These are phyloP conservation scores for Ruditapes philippinarum DNA, from an alignment of 1,140 invertebrate species.

Conservation along the genomic window DNA sequence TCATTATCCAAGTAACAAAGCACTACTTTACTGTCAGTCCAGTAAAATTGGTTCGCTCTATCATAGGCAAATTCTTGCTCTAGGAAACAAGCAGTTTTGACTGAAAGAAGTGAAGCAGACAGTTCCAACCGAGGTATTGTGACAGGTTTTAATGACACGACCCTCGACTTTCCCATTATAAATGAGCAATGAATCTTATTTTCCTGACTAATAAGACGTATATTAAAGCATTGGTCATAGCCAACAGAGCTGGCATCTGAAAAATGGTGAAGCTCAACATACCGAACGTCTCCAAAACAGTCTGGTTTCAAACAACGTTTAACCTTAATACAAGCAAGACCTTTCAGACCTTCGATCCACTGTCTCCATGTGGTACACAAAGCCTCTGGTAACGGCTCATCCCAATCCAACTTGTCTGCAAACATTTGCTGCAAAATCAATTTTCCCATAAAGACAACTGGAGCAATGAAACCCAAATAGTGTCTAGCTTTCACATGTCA, in stretches of 20 bases:
- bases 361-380: too few species aligned
- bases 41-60: conserved; percentile 50
- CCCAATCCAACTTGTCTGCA: too few species aligned
- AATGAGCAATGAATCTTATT: conserved; percentile 66
- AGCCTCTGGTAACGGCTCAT: too few species aligned
- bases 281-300: too few species aligned
- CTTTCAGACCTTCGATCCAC: too few species aligned
- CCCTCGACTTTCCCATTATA: conserved; percentile 69
- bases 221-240: conserved; percentile 60
- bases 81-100: conserved; percentile 54
- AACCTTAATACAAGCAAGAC: too few species aligned
- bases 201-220: conserved; percentile 37
- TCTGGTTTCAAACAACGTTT: too few species aligned
- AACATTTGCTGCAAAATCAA: conserved; percentile 68
- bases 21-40: conserved; percentile 67
- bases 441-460: conserved; percentile 69
- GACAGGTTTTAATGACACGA: conserved; percentile 63
- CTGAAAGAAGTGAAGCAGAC: conserved; percentile 61
- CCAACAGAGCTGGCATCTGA: conserved; percentile 68
- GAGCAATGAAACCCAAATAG: conserved; percentile 69
- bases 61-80: conserved; percentile 38
- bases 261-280: conserved; percentile 34
- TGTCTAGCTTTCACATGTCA: too few species aligned
- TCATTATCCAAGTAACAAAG: conserved; percentile 71
- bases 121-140: conserved; percentile 74